Evolutionary conservation across 2,888 invertebrate genomes (phyloP), one percentile per base, ranked within the genome.

Genomic region (Agriopis marginaria): DNA sequence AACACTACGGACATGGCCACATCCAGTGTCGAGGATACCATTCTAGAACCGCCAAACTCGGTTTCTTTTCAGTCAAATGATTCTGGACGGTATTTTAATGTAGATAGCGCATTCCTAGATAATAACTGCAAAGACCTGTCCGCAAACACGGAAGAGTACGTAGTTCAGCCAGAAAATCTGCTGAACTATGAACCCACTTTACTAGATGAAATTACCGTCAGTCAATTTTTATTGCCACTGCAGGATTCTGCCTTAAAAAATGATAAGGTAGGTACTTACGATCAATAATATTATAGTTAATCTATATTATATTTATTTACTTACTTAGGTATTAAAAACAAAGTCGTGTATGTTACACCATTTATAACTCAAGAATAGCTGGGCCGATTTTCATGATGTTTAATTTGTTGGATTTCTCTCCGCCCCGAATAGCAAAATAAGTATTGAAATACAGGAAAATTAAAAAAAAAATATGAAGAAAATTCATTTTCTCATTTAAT

Each of bases 151-250:
- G 89, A 86, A 73, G 71, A 88, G 3, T 88, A 81, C 56, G 79
- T 90, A 32, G 79, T 90, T 49, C 89, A 88, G 63, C 70, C 88
- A 2, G 92, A 93, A 49, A 89, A 83, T 72, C 77, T 88, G 53
- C 82, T 90, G 50, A 91, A 87, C 72, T 89, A 88, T 73, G 92
- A 89, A 76, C 88, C 93, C 42, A 89, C 86, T 51, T 78, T 93
- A 49, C 78, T 93, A 49, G 93, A 93, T 75, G 93, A 93, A 63
- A 91, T 89, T 74, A 93, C 90, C 17, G 92, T 93, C 7, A 92
- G 93, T 66, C 91, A 93, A 73, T 93, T 93, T 79, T 82, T 93
- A 64, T 77, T 93, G 63, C 93, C 93, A 4, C 78, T 89, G 66
- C 87, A 87, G 76, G 82, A 79, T 61, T 78, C 87, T 47, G 70